Base-by-base conservation (phyloP, 2,888 invertebrate genomes). In the Drosophila leonis region DNA sequence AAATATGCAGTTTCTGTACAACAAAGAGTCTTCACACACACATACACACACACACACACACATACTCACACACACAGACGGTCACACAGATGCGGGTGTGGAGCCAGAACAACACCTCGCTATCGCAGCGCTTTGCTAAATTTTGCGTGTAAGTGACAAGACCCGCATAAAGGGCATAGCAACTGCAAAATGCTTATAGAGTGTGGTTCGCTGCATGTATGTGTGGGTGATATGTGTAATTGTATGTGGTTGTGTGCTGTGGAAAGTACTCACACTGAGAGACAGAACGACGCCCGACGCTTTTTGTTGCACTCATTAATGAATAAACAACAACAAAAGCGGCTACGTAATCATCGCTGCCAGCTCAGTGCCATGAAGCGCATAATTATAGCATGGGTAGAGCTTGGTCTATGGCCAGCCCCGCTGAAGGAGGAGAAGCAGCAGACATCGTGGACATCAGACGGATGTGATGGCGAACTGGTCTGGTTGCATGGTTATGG, bases 111-210 rank as follows among this genome's bases (percentile, higher is more conserved):
- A 66, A 82, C 83, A 87, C 83, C 78, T 88, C 87, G 83, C 72
- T 88, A 89, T 85, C 79, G 73, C 82, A 60, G 66, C 54, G 76
- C 74, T 85, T 85, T 88, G 88, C 76, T 86, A 88, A 86, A 86
- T 88, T 88, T 86, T 86, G 88, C 86, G 88, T 88, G 86, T 86
- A 86, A 86, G 78, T 86, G 83, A 88, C 86, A 85, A 72, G 82
- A 66, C 86, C 83, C 83, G 82, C 82, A 85, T 85, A 72, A 87
- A 77, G 78, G 71, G 70, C 75, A 78, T 69, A 74, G 79, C 52
- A 80, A 78, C 67, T 73, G 71, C 65, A 69, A 69, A 85, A 82
- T 68, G 66, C 67, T 79, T 77, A 72, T 81, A 35, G 46, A 55
- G 60, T 64, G 67, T 70, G 63, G 13, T 37, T 44, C 18, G 46